These are phyloP conservation scores for Aromia moschata DNA, from an alignment of 2,888 invertebrate genomes.

Conservation along the genomic window DNA sequence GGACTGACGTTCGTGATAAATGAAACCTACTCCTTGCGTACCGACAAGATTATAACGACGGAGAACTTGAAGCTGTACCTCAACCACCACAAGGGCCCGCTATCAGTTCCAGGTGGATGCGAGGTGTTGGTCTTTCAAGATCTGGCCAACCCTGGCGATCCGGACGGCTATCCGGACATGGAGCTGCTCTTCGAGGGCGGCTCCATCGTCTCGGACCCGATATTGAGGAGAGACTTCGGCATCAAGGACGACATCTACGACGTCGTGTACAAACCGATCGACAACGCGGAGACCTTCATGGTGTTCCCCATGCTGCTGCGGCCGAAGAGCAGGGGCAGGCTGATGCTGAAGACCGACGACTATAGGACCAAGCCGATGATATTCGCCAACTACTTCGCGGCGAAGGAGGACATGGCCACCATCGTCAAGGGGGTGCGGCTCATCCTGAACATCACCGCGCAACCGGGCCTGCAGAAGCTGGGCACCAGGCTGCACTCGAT, in stretches of 20 bases:
- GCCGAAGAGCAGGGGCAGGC: slow-evolving; percentile 69
- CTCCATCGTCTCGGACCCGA: slow-evolving; percentile 68
- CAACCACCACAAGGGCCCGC: slow-evolving; percentile 61
- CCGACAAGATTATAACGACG: slow-evolving; percentile 52
- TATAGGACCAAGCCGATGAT: slow-evolving; percentile 69
- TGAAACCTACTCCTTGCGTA: slow-evolving; percentile 61
- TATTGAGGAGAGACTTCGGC: slow-evolving; percentile 62
- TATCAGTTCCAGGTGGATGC: slow-evolving; percentile 71
- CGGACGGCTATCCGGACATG: slow-evolving; percentile 72
- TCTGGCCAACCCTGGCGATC: slow-evolving; percentile 67
- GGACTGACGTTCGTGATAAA: slow-evolving; percentile 75
- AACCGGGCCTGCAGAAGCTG: slow-evolving; percentile 68
- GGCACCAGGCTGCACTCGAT: slow-evolving; percentile 70
- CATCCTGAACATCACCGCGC: slow-evolving; percentile 67
- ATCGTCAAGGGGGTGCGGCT: slow-evolving; percentile 72
- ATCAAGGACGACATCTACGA: slow-evolving; percentile 59
- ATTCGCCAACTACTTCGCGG: slow-evolving; percentile 70
- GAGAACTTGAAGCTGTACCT: slow-evolving; percentile 54
- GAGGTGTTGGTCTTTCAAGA: slow-evolving; percentile 75
- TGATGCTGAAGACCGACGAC: slow-evolving; percentile 67
- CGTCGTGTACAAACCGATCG: slow-evolving; percentile 57
- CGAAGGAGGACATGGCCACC: slow-evolving; percentile 70
- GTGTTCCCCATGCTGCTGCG: slow-evolving; percentile 67
- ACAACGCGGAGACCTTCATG: slow-evolving; percentile 61
- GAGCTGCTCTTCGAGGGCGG: slow-evolving; percentile 73